phyloP scores from a whole-genome alignment of 1,140 invertebrate species.

The Bombyx mandarina region DNA sequence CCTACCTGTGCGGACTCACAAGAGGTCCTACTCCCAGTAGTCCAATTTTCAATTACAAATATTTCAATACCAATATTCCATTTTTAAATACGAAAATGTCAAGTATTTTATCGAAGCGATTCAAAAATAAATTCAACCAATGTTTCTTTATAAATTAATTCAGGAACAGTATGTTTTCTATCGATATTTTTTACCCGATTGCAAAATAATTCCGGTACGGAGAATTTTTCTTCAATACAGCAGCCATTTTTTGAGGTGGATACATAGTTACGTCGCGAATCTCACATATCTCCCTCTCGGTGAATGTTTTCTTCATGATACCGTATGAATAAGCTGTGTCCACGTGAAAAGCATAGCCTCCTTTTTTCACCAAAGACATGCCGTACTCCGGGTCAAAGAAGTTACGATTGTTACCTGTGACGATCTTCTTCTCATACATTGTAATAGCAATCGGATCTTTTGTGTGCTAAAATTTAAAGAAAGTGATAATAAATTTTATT shows the following conservation, averaged over 20 bases:
- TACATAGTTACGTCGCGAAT: constrained; percentile 73
- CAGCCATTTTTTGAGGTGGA: constrained; percentile 68
- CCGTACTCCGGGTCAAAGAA: constrained; percentile 40
- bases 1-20: too few species aligned
- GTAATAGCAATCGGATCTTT: constrained; percentile 70
- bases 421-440: constrained; percentile 69
- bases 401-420: constrained; percentile 24
- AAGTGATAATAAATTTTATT: too few species aligned
- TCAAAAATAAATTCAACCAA: too few species aligned
- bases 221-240: constrained; percentile 72
- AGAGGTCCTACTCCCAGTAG: too few species aligned
- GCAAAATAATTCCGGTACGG: constrained; percentile 76
- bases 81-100: too few species aligned
- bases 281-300: constrained; percentile 75
- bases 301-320: constrained; percentile 73
- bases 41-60: too few species aligned
- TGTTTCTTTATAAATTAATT: too few species aligned
- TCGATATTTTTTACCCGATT: constrained; percentile 64
- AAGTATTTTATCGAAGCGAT: too few species aligned
- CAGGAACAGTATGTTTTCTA: not conserved
- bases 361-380: constrained; percentile 50
- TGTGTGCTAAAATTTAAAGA: constrained; percentile 59
- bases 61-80: too few species aligned
- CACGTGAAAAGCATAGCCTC: constrained; percentile 75
- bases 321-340: constrained; percentile 75